These are phyloP conservation scores for Porites lobata DNA, from an alignment of 92 coral and sea anemone species.

Conservation along the genomic window DNA sequence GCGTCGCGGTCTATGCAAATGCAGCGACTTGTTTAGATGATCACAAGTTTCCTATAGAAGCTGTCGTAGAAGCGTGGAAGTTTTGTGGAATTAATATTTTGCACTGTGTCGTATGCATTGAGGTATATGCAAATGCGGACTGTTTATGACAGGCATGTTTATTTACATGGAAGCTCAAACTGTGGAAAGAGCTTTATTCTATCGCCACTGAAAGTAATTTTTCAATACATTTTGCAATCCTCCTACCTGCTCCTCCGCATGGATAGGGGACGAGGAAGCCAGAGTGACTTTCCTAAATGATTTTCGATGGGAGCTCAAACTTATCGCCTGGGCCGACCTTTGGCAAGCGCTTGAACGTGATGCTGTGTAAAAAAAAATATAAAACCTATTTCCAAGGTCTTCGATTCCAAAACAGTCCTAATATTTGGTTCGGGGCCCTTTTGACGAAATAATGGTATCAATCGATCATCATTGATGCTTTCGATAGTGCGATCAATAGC, in stretches of 20 bases:
- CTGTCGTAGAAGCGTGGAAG: too few species aligned
- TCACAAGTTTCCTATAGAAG: too few species aligned
- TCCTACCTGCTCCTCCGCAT: conserved; percentile 45
- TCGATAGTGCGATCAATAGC: too few species aligned
- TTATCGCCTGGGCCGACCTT: conserved; percentile 16
- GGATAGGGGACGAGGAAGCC: conserved; percentile 41
- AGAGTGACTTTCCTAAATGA: conserved; percentile 41
- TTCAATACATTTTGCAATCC: conserved; percentile 35
- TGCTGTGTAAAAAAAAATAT: neutral
- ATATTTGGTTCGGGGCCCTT: too few species aligned
- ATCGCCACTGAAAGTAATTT: conserved; percentile 32
- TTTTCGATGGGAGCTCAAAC: conserved; percentile 31
- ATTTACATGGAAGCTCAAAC: conserved; percentile 42
- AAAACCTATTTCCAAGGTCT: too few species aligned
- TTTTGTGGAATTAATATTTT: too few species aligned
- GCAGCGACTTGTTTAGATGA: too few species aligned
- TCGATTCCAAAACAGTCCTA: too few species aligned
- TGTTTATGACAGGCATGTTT: conserved; percentile 26
- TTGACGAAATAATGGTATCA: too few species aligned
- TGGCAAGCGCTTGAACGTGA: conserved; percentile 56
- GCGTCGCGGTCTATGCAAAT: too few species aligned
- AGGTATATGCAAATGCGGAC: neutral
- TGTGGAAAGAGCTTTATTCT: conserved; percentile 50
- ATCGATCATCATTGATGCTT: too few species aligned
- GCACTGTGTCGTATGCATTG: too few species aligned